These are phyloP conservation scores for Brachionus plicatilis DNA, from an alignment of 1,140 invertebrate species.

Conservation along the genomic window DNA sequence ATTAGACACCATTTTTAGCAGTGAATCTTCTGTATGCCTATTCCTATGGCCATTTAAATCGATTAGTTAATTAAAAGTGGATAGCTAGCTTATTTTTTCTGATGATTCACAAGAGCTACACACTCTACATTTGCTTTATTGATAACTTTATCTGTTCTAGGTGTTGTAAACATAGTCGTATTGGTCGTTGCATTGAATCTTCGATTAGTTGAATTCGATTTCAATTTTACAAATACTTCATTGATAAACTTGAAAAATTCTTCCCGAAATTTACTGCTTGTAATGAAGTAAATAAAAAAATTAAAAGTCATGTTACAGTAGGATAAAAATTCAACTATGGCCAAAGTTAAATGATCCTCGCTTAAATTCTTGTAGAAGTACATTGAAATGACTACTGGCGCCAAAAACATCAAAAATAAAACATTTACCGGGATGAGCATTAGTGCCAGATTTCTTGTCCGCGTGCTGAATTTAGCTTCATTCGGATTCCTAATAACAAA, in stretches of 20 bases:
- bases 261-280: constrained; percentile 39
- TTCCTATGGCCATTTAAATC: not conserved
- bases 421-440: constrained; percentile 34
- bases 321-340: constrained; percentile 34
- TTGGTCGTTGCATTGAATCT: not conserved
- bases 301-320: constrained; percentile 34
- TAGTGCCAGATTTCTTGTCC: constrained; percentile 27
- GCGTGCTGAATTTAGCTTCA: constrained; percentile 22
- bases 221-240: constrained; percentile 15
- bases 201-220: not conserved
- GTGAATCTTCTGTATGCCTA: not conserved
- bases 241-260: constrained; percentile 32
- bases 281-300: constrained; percentile 37
- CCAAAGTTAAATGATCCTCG: constrained; percentile 27
- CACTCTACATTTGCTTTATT: not conserved
- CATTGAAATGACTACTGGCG: constrained; percentile 34
- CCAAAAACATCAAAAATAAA: constrained; percentile 40
- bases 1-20: not conserved
- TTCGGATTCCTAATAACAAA: not conserved
- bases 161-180: not conserved
- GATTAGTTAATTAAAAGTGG: too few relatives aligned
- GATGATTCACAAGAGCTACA: not conserved
- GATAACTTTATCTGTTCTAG: not conserved
- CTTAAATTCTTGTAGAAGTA: not conserved
- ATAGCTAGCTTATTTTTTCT: not conserved